A percentile compares a stretch with the other conserved stretches of the same genome.
Conservation (phyloP, 2,113 vertebrate species). For the Mus musculus region DNA sequence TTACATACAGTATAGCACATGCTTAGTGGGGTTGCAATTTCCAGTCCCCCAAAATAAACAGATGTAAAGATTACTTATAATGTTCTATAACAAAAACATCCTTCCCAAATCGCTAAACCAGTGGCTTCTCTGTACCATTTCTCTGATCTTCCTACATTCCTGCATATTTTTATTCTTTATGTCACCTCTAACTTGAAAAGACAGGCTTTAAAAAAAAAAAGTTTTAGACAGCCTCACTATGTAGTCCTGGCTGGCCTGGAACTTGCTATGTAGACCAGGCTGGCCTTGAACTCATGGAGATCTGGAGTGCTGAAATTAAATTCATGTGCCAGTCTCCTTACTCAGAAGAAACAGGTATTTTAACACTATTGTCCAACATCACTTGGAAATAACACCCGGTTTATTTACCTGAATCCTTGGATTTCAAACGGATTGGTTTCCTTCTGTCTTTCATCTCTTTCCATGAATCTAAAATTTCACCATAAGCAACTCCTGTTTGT, state of each 20-base stretch:
- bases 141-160: neutral
- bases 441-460: neutral
- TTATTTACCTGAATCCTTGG: neutral
- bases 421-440: neutral
- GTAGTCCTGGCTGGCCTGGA: neutral
- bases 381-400: neutral
- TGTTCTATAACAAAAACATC: neutral
- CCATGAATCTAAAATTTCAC: neutral
- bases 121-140: neutral
- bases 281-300: neutral
- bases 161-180: neutral
- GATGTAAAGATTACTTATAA: neutral
- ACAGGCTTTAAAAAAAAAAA: neutral
- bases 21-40: neutral
- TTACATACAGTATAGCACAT: neutral
- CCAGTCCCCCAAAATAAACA: neutral
- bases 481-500: neutral
- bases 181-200: neutral
- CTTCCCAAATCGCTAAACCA: neutral
- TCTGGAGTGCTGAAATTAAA: neutral
- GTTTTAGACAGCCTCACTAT: neutral
- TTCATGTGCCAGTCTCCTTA: neutral
- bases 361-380: neutral
- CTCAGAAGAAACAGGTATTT: neutral
- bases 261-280: neutral